A percentile compares a stretch with the other conserved stretches of the same genome.
phyloP scores from a whole-genome alignment of 1,140 invertebrate species.

The Drosophila oshimai region DNA sequence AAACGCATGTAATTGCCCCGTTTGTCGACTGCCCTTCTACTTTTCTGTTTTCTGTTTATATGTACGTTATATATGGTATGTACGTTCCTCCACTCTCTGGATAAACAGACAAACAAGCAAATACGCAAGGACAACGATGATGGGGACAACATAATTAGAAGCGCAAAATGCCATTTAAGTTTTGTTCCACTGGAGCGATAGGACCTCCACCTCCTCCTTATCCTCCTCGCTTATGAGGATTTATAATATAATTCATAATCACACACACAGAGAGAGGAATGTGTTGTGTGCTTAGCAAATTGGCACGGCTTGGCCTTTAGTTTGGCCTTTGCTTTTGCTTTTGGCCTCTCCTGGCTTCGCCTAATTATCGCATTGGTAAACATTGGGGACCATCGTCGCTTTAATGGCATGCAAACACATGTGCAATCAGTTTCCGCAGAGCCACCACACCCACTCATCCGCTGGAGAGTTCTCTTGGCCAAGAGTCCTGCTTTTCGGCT shows the following conservation, averaged over 20 bases:
- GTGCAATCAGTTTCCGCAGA: slow-evolving; percentile 23
- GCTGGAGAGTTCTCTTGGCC: slow-evolving; percentile 43
- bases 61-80: too few species aligned
- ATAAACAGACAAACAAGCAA: slow-evolving; percentile 34
- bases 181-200: slow-evolving; percentile 13
- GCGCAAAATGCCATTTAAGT: slow-evolving; percentile 46
- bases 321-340: slow-evolving; percentile 24
- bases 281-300: slow-evolving; percentile 58
- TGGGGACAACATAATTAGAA: slow-evolving; percentile 66
- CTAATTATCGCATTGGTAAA: slow-evolving; percentile 74
- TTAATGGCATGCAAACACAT: slow-evolving; percentile 67
- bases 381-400: slow-evolving; percentile 34
- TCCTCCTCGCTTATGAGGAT: slow-evolving; percentile 19
- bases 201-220: background rate
- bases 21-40: background rate
- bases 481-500: slow-evolving; percentile 37
- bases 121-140: slow-evolving; percentile 12
- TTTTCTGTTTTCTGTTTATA: background rate
- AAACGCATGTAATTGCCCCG: slow-evolving; percentile 65
- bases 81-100: background rate
- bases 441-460: slow-evolving; percentile 5
- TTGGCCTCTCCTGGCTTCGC: slow-evolving; percentile 23
- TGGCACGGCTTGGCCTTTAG: slow-evolving; percentile 46
- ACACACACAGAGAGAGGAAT: background rate
- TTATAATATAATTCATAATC: slow-evolving; percentile 60